A percentile compares a stretch with the other conserved stretches of the same genome.
These are phyloP conservation scores for Geothlypis trichas DNA, from an alignment of 2,113 vertebrate genomes.

Conservation along the genomic window DNA sequence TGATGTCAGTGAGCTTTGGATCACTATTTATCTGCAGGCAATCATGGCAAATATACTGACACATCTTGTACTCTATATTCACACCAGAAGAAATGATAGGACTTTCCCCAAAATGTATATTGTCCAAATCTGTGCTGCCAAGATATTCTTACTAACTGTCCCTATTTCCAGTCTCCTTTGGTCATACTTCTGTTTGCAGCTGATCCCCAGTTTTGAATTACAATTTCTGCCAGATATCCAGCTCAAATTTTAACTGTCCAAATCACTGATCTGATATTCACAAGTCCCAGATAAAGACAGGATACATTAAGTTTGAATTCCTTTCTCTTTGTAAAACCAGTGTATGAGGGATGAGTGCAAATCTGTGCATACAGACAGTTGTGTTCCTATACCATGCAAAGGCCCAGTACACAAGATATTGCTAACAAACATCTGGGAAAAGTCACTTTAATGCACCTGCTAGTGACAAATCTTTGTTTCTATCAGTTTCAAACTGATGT, in stretches of 20 bases:
- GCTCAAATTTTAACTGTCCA: background rate
- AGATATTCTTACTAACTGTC: background rate
- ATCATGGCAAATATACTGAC: background rate
- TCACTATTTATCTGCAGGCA: background rate
- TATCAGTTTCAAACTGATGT: background rate
- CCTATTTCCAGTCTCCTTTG: background rate
- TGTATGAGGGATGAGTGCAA: background rate
- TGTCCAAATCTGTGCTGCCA: background rate
- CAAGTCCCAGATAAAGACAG: background rate
- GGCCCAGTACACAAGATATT: background rate
- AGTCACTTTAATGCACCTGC: background rate
- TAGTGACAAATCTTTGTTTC: background rate
- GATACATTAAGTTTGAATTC: background rate
- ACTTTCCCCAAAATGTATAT: background rate
- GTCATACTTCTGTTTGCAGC: background rate
- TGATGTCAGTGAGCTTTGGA: background rate
- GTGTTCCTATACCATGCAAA: background rate
- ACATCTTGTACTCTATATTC: background rate
- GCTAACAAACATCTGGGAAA: background rate
- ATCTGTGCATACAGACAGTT: background rate
- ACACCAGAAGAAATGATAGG: background rate
- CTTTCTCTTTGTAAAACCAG: background rate
- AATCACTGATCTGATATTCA: background rate
- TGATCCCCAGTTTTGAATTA: background rate
- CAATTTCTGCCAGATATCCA: background rate